Evolutionary conservation across 2,888 invertebrate genomes (phyloP), one percentile per base, ranked within the genome.

Genomic region (Ennomos quercinarius): DNA sequence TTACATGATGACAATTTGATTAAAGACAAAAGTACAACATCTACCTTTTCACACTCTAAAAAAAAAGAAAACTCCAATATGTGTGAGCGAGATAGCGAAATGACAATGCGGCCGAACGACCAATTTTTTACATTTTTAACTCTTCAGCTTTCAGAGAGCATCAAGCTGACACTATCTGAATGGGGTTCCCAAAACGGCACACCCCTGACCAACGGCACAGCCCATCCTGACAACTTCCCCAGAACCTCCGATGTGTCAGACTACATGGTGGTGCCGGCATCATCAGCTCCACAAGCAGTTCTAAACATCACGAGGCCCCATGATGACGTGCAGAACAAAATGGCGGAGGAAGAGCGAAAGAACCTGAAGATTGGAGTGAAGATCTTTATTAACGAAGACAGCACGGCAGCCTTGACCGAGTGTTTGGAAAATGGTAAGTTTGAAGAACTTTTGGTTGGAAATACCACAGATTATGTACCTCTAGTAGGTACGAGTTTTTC

Each of bases 361-460:
- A 96, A 97, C 72, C 90, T 97, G 38, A 97, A 97, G 88, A 95
- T 97, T 70, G 97, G 97, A 40, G 96, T 97, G 1, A 98, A 98
- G 89, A 94, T 98, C 70, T 98, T 98, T 82, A 91, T 98, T 10
- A 96, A 96, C 67, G 94, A 94, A 71, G 94, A 95, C 57, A 94
- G 95, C 65, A 93, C 94, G 41, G 89, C 93, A 0, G 93, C 94
- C 37, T 84, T 98, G 51, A 93, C 88, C 9, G 95, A 97, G 72
- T 97, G 97, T 27, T 89, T 98, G 62, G 94, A 95, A 56, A 95
- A 95, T 88, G 95, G 97, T 96, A 72, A 84, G 85, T 73, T 27
- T 27, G 27, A 70, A 34, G 3, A 11, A 12, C 17, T 6, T 46
- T 50, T 45, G 10, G 8, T 36, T 45, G 41, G n/a, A n/a, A n/a